A percentile compares a stretch with the other conserved stretches of the same genome.
These are phyloP conservation scores for Eupithecia exiguata DNA, from an alignment of 2,888 invertebrate species.

Conservation along the genomic window DNA sequence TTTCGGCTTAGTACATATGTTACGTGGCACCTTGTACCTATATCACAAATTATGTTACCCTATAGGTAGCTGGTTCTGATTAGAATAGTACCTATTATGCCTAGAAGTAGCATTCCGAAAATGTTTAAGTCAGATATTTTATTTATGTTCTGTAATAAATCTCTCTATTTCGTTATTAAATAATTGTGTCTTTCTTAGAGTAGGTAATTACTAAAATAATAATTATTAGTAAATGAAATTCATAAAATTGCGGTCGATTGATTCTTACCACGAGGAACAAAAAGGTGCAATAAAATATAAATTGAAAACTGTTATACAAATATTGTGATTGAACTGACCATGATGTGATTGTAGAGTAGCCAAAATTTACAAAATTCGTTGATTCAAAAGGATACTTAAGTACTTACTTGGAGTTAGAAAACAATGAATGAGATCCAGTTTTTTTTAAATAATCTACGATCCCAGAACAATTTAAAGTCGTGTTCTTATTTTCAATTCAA, in stretches of 20 bases:
- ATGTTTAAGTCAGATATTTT: slow-evolving; percentile 24
- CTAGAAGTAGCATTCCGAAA: slow-evolving; percentile 25
- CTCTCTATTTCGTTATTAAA: slow-evolving; percentile 5
- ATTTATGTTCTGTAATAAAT: slow-evolving; percentile 10
- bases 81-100: slow-evolving; percentile 16
- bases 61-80: slow-evolving; percentile 14
- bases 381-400: not conserved
- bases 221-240: not conserved
- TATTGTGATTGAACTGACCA: not conserved
- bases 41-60: slow-evolving; percentile 26
- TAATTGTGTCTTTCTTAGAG: not conserved
- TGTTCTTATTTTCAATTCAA: not conserved
- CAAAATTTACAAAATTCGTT: not conserved
- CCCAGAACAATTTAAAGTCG: not conserved
- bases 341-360: not conserved
- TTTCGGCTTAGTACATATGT: too few relatives aligned
- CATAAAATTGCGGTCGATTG: not conserved
- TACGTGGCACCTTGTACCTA: too few relatives aligned
- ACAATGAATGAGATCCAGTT: not conserved
- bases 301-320: not conserved
- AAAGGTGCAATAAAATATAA: slow-evolving; percentile 6
- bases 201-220: not conserved
- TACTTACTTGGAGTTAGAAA: not conserved
- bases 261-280: not conserved
- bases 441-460: not conserved